Evolutionary conservation across 2,113 vertebrate species (phyloP).

Genomic region (Cebidichthys violaceus): DNA sequence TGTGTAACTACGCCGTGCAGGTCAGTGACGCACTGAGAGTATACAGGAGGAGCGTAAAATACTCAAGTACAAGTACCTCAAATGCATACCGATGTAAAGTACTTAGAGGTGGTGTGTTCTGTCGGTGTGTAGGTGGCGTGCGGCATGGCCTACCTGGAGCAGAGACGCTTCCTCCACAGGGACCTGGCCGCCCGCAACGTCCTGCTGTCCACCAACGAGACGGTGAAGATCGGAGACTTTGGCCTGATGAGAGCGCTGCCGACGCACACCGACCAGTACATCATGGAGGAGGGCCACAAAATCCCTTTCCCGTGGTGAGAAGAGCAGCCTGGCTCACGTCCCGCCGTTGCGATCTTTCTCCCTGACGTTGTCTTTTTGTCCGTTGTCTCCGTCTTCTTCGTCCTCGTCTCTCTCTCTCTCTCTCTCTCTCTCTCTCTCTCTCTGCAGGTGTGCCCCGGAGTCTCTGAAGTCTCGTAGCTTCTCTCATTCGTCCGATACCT

Average conservation of each 20-base stretch:
- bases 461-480: slow-evolving; percentile 96
- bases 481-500: slow-evolving; percentile 97
- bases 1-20: slow-evolving; percentile 95
- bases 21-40: slow-evolving; percentile 69
- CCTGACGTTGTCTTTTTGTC: background rate
- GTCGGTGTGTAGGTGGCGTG: slow-evolving; percentile 88
- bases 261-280: slow-evolving; percentile 95
- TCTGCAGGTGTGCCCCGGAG: slow-evolving; percentile 94
- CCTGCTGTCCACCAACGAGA: slow-evolving; percentile 91
- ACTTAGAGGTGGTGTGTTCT: background rate
- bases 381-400: no score
- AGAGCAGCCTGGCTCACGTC: no score
- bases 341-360: background rate
- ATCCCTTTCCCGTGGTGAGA: slow-evolving; percentile 98
- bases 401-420: no score
- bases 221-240: slow-evolving; percentile 97
- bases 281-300: slow-evolving; percentile 99
- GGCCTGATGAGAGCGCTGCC: slow-evolving; percentile 97
- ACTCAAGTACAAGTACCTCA: background rate
- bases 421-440: background rate
- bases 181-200: slow-evolving; percentile 97
- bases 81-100: background rate
- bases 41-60: no score
- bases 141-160: slow-evolving; percentile 98
- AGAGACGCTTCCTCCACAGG: slow-evolving; percentile 95